Evolutionary conservation across 1,140 invertebrate genomes (phyloP).

Genomic region (Heliothis virescens): DNA sequence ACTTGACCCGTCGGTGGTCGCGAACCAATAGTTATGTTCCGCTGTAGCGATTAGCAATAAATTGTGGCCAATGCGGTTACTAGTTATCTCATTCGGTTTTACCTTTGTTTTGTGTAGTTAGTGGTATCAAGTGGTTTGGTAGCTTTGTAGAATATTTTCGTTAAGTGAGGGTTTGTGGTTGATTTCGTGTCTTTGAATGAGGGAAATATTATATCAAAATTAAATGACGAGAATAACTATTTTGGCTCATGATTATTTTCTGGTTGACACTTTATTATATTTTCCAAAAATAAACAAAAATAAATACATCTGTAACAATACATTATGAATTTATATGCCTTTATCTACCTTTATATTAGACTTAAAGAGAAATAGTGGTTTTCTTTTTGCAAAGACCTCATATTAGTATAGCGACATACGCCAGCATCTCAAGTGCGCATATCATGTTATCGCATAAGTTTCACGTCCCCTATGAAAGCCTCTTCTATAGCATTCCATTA

Average conservation of each 20-base stretch:
- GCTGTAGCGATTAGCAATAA: constrained; percentile 42
- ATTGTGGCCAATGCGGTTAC: constrained; percentile 30
- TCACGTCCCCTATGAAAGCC: not conserved
- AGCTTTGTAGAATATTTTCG: not conserved
- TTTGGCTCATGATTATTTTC: too few species aligned
- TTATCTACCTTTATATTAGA: too few species aligned
- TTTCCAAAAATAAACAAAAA: too few species aligned
- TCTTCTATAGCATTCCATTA: constrained; percentile 8
- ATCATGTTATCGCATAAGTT: not conserved
- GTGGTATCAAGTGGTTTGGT: not conserved
- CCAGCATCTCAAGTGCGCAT: not conserved
- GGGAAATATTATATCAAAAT: too few species aligned
- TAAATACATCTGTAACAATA: too few species aligned
- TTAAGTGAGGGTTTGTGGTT: not conserved
- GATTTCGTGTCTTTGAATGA: not conserved
- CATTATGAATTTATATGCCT: too few species aligned
- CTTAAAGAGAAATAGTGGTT: too few species aligned
- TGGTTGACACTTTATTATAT: too few species aligned
- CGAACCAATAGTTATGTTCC: constrained; percentile 31
- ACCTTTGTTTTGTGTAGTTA: not conserved
- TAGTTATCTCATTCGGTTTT: constrained; percentile 32
- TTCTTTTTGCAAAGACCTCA: too few species aligned
- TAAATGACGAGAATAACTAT: too few species aligned
- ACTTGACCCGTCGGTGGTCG: constrained; percentile 35
- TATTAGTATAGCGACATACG: too few species aligned